These are phyloP conservation scores for Brachyrhaphis roseni DNA, from an alignment of 2,797 vertebrate genomes.

Conservation along the genomic window DNA sequence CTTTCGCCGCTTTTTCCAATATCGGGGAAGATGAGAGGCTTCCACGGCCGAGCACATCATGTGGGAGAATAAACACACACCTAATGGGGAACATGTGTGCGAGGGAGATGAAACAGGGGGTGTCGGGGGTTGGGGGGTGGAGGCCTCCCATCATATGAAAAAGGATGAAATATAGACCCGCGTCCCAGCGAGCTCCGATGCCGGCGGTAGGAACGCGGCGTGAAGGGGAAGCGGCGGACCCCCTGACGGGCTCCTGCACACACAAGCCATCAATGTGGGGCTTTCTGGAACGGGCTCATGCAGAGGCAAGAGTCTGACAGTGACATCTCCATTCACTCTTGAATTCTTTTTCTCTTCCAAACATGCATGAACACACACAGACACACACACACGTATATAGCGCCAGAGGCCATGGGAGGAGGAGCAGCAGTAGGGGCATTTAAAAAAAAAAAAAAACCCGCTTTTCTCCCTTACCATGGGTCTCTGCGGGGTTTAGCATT, in stretches of 20 bases:
- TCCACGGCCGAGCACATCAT: slow-evolving; percentile 74
- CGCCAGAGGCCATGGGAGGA: slow-evolving; percentile 74
- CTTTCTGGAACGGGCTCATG: slow-evolving; percentile 72
- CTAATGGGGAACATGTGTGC: slow-evolving; percentile 80
- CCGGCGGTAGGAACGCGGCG: slow-evolving; percentile 59
- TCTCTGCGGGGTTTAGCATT: slow-evolving; percentile 77
- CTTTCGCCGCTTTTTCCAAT: slow-evolving; percentile 73
- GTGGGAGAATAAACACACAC: slow-evolving; percentile 80
- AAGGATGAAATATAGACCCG: slow-evolving; percentile 76
- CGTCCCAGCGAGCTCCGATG: slow-evolving; percentile 71
- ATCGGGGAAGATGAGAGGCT: slow-evolving; percentile 77
- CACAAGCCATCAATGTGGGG: slow-evolving; percentile 75
- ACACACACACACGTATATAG: slow-evolving; percentile 15
- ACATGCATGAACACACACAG: slow-evolving; percentile 55
- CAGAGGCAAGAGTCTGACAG: slow-evolving; percentile 77
- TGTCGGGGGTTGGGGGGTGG: too few species aligned
- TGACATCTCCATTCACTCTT: slow-evolving; percentile 83
- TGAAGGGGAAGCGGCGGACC: slow-evolving; percentile 66
- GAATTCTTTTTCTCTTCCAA: slow-evolving; percentile 71
- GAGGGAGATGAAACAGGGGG: slow-evolving; percentile 73
- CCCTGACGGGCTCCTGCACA: slow-evolving; percentile 28
- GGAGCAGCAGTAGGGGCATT: slow-evolving; percentile 69
- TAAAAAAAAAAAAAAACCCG: slow-evolving; percentile 59
- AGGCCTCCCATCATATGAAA: slow-evolving; percentile 64
- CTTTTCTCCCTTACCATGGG: slow-evolving; percentile 62